These are phyloP conservation scores for Lathamus discolor DNA, from an alignment of 2,113 vertebrate species.

Conservation along the genomic window DNA sequence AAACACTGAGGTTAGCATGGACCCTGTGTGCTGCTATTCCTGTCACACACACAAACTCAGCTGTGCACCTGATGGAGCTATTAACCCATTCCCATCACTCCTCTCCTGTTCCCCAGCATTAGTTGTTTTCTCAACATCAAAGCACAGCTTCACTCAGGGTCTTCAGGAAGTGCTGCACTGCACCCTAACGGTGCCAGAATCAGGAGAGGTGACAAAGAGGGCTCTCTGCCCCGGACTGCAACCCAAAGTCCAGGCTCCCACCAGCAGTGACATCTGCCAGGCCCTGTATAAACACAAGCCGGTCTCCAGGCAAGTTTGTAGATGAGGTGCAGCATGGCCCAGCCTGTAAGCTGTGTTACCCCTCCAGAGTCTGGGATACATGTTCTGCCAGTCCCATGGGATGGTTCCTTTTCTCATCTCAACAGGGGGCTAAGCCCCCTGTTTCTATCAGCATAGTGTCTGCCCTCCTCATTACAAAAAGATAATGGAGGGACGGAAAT, in stretches of 20 bases:
- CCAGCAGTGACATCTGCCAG: not conserved
- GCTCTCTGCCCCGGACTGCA: not conserved
- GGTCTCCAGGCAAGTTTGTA: not conserved
- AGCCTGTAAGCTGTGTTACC: not conserved
- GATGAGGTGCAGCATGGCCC: not conserved
- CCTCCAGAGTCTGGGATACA: not conserved
- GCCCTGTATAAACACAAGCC: not conserved
- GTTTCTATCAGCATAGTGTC: not conserved
- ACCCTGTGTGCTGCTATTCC: not conserved
- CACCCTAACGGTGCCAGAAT: not conserved
- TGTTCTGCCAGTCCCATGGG: not conserved
- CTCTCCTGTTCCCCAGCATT: not conserved
- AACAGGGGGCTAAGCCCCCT: rapidly evolving
- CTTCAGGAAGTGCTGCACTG: not conserved
- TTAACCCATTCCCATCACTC: not conserved
- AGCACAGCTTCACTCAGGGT: not conserved
- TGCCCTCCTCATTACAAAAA: not conserved
- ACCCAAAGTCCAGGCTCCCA: not conserved
- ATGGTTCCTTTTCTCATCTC: not conserved
- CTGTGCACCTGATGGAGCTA: not conserved
- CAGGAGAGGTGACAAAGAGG: not conserved
- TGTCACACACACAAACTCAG: rapidly evolving
- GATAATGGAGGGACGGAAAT: not conserved
- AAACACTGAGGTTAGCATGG: not conserved
- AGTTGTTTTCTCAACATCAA: not conserved